Evolutionary conservation across 2,888 invertebrate genomes (phyloP), one percentile per base, ranked within the genome.

Genomic region (Smittia aterrima): DNA sequence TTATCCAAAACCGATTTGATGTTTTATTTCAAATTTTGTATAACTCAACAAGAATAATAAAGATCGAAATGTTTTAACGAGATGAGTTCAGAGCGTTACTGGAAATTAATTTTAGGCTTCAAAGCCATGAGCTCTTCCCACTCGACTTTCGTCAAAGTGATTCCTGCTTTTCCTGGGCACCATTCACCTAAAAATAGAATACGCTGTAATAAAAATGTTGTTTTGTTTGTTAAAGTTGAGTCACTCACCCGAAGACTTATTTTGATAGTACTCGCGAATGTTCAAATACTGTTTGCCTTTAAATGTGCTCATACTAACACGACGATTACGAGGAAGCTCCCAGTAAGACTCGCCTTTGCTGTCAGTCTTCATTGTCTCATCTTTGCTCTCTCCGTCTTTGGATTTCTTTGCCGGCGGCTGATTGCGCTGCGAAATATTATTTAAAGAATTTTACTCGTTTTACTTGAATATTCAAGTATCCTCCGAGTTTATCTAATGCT

Each of bases 261-360:
- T 53, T 24, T 41, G 25, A 70, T 70, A 70, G 27, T 70, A 70
- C 53, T 70, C 70, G 1, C 70, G 24, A 16, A 70, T 70, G 11
- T 70, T 70, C 20, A 70, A 53, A 54, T 70, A 70, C 54, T 53
- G 53, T 7, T 54, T 53, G 13, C 70, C 70, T 70, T 70, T 70
- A 20, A 70, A 70, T 7, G 25, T n/a, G 11, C 70, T 70, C 70
- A 70, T 53, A 13, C 70, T 70, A 0, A 70, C 70, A 27, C 70
- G 70, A 54, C 70, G 70, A 32, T 70, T 70, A n/a, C 70, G 22
- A 40, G 47, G 53, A 1, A 70, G 22, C 27, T 70, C 70, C 53
- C 53, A 70, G 13, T 54, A 70, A 1, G 16, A 25, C 25, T 70
- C 53, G 47, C 70, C 70, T 24, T 68, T 22, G 20, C 47, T 47